Conservation (phyloP, 1,140 invertebrate species). For the Tetramorium parvispinum region DNA sequence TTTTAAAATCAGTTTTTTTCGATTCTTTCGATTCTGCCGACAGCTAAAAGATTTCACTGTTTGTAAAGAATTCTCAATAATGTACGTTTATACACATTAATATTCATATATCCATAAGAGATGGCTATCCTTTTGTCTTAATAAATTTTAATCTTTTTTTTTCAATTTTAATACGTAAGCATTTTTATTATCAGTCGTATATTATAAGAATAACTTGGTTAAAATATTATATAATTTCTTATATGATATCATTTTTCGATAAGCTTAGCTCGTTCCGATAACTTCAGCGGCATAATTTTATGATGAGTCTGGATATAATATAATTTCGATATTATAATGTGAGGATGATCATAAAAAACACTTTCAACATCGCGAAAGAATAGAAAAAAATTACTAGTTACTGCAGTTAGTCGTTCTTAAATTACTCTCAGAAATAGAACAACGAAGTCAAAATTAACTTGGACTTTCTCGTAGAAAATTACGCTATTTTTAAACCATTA, state of each 20-base stretch:
- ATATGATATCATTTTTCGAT: not conserved
- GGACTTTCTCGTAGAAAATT: too few relatives aligned
- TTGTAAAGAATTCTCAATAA: not conserved
- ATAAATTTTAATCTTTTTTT: too few relatives aligned
- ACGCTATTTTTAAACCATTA: too few relatives aligned
- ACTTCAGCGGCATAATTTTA: not conserved
- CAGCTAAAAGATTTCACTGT: not conserved
- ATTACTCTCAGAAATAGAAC: not conserved
- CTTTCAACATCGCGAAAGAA: not conserved
- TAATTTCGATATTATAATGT: not conserved
- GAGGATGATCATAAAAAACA: not conserved
- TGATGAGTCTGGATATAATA: not conserved
- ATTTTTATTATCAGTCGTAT: not conserved
- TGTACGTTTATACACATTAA: too few relatives aligned
- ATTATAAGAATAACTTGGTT: conserved; percentile 1
- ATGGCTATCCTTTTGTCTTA: too few relatives aligned
- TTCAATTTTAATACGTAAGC: too few relatives aligned
- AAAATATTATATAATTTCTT: not conserved
- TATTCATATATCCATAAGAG: too few relatives aligned
- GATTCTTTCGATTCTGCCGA: not conserved
- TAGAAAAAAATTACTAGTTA: not conserved
- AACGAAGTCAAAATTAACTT: not conserved
- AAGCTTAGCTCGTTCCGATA: not conserved
- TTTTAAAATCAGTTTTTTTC: not conserved
- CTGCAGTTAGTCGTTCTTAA: not conserved